Evolutionary conservation across 1,140 invertebrate species (phyloP), one percentile per base, ranked within the genome.

Genomic region (Ostrea denselamellosa): DNA sequence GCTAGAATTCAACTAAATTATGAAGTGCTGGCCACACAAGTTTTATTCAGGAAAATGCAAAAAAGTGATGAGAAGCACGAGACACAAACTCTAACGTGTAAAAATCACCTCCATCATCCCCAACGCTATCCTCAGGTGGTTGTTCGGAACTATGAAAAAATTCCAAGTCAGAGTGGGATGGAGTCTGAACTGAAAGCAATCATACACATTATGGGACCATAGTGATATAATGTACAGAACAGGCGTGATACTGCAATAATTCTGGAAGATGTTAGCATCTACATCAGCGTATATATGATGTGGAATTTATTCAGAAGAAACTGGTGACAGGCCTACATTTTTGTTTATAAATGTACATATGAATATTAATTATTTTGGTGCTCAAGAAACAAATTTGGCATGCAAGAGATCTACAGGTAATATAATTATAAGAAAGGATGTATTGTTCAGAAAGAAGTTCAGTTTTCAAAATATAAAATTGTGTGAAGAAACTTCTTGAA

Each of bases 171-270:
- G 87, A 86, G 88, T 90, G 88, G 89, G 90, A 91, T 65, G 90
- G 83, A n/a, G 88, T 89, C 88, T 92, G 87, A 81, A 86, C 91
- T 92, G 91, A 77, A 90, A 92, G 87, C 86, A 89, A 85, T 86
- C 90, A 89, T 77, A 77, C 25, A 77, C 25, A 77, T 77, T 77
- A 77, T 77, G 68, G 68, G 28, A 77, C 25, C 68, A 68, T 9
- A 22, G 19, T 68, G 65, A 68, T 68, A 68, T 25, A 44, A 0
- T 77, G 28, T 77, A 77, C 4, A 77, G 28, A 77, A 62, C 56
- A 77, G 68, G 28, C 12, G 22, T 34, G 68, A 77, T 28, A 34
- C 22, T 34, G 28, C 28, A 28, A 9, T 77, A 25, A 4, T 62
- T 62, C 68, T 77, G 25, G 25, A 25, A 22, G 8, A 12, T 28